A percentile compares a stretch with the other conserved stretches of the same genome.
Evolutionary conservation across 2,113 vertebrate genomes (phyloP).

Genomic region (Nibea coibor): DNA sequence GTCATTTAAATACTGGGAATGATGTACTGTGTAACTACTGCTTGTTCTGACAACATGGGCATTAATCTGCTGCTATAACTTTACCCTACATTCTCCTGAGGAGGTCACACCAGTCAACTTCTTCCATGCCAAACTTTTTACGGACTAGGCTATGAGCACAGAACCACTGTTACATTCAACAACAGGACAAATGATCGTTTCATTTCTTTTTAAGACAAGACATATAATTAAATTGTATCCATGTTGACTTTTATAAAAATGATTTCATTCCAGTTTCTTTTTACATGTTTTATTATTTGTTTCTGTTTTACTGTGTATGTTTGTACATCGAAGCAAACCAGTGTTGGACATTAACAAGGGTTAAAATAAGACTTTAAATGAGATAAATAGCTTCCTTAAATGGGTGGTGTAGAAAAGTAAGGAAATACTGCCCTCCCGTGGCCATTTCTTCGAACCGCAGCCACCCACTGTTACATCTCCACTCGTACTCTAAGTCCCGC

Average conservation of each 20-base stretch:
- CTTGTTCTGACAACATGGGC: not conserved
- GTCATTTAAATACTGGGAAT: not conserved
- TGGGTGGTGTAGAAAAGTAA: not conserved
- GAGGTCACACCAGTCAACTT: not conserved
- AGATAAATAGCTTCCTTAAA: not conserved
- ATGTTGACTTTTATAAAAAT: not conserved
- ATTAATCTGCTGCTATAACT: not conserved
- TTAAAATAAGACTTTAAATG: not conserved
- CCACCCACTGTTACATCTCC: accelerated
- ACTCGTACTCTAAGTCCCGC: conserved; percentile 34
- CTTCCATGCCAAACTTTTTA: not conserved
- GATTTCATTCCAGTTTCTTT: not conserved
- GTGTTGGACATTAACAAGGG: not conserved
- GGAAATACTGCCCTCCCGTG: conserved; percentile 46
- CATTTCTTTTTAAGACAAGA: not conserved
- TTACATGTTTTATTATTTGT: not conserved
- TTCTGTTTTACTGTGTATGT: not conserved
- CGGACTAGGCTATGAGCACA: too few species aligned
- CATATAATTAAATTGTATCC: too few species aligned
- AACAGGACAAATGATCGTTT: too few species aligned
- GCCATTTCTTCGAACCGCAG: not conserved
- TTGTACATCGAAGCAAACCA: not conserved
- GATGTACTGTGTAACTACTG: not conserved
- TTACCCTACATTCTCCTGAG: not conserved
- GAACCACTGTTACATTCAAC: not conserved